Evolutionary conservation across 2,888 invertebrate genomes (phyloP).

Genomic region (Caenorhabditis sinica): DNA sequence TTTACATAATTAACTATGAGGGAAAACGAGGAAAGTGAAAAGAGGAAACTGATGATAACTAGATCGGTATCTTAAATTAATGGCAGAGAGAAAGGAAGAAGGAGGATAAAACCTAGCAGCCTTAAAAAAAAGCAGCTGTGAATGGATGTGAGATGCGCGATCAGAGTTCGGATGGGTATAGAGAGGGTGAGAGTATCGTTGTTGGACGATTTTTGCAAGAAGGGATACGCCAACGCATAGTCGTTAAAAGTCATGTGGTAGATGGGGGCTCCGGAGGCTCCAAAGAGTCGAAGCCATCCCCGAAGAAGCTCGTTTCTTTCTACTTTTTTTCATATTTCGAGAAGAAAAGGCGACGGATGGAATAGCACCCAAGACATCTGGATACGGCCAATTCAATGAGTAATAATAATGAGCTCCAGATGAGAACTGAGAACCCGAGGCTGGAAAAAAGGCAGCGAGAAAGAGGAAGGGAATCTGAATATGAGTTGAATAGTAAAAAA

Average conservation of each 20-base stretch:
- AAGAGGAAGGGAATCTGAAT: slow-evolving; percentile 15
- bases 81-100: slow-evolving; percentile 15
- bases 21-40: slow-evolving; percentile 55
- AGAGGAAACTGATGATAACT: slow-evolving; percentile 64
- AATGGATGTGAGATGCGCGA: slow-evolving; percentile 51
- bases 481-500: background rate
- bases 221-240: slow-evolving; percentile 62
- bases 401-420: slow-evolving; percentile 74
- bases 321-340: slow-evolving; percentile 62
- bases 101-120: background rate
- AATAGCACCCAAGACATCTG: slow-evolving; percentile 58
- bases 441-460: slow-evolving; percentile 23
- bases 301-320: slow-evolving; percentile 47
- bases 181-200: slow-evolving; percentile 1
- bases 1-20: slow-evolving; percentile 55
- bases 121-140: slow-evolving; percentile 40
- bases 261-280: slow-evolving; percentile 28
- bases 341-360: slow-evolving; percentile 35
- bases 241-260: slow-evolving; percentile 68
- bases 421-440: slow-evolving; percentile 55
- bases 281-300: background rate
- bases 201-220: slow-evolving; percentile 29
- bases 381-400: slow-evolving; percentile 72
- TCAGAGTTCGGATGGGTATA: slow-evolving; percentile 48
- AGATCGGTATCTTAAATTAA: slow-evolving; percentile 63